Conservation (phyloP, 2,797 vertebrate species). For the Catamblyrhynchus diadema region DNA sequence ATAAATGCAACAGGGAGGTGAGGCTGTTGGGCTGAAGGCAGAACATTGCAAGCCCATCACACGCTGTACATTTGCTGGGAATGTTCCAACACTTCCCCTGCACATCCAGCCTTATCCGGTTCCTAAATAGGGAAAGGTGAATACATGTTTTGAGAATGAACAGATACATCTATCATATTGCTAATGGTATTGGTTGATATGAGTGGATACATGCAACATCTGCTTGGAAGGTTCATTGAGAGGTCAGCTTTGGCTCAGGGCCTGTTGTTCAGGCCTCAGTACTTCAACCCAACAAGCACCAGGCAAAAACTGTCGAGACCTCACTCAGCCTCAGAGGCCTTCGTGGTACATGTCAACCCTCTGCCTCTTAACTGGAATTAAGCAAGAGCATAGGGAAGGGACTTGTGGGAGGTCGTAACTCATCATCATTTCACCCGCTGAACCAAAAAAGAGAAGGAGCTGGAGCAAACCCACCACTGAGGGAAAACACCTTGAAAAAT, state of each 20-base stretch:
- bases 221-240: background rate
- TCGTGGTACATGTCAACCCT: background rate
- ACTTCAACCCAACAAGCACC: background rate
- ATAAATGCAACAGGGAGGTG: background rate
- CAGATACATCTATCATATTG: background rate
- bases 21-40: background rate
- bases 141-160: background rate
- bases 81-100: background rate
- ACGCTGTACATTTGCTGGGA: background rate
- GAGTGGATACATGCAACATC: background rate
- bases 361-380: background rate
- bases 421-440: background rate
- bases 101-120: rapidly evolving
- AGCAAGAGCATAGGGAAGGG: background rate
- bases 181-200: background rate
- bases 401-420: background rate
- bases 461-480: background rate
- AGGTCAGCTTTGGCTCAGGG: background rate
- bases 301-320: background rate
- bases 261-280: background rate
- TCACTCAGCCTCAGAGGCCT: background rate
- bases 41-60: background rate
- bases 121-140: background rate
- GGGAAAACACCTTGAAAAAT: background rate
- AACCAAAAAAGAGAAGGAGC: background rate